Percentiles rank a stretch among this genome's conserved stretches.
phyloP scores from a whole-genome alignment of 2,113 vertebrate genomes.

The Oreocharis arfaki region DNA sequence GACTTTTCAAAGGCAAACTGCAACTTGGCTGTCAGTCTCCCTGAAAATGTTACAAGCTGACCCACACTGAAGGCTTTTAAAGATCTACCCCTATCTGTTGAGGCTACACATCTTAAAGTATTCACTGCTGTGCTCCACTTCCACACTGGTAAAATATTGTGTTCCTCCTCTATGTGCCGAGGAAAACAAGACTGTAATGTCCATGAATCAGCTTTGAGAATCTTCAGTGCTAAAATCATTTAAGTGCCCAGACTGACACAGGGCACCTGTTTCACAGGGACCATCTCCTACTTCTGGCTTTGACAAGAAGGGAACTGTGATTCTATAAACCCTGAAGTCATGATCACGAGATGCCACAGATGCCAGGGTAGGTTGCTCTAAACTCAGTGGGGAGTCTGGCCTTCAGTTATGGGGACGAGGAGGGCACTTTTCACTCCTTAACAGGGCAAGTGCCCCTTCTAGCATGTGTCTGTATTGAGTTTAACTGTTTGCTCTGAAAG shows the following conservation, averaged over 20 bases:
- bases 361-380: neutral
- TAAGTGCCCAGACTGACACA: neutral
- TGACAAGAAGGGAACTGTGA: neutral
- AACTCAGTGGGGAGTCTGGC: neutral
- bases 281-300: neutral
- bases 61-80: neutral
- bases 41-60: neutral
- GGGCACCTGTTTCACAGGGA: neutral
- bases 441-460: neutral
- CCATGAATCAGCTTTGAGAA: neutral
- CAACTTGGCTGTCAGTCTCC: neutral
- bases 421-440: neutral
- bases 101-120: neutral
- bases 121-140: neutral
- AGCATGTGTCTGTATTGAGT: neutral
- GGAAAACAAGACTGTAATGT: neutral
- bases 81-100: neutral
- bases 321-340: neutral
- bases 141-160: neutral
- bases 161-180: neutral
- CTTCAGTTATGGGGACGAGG: neutral
- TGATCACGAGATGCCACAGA: neutral
- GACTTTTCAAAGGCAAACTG: neutral
- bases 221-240: neutral
- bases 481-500: neutral